Percentiles rank a stretch among this genome's conserved stretches.
Evolutionary conservation across 2,888 invertebrate species (phyloP).

Genomic region (Sycophila texana): DNA sequence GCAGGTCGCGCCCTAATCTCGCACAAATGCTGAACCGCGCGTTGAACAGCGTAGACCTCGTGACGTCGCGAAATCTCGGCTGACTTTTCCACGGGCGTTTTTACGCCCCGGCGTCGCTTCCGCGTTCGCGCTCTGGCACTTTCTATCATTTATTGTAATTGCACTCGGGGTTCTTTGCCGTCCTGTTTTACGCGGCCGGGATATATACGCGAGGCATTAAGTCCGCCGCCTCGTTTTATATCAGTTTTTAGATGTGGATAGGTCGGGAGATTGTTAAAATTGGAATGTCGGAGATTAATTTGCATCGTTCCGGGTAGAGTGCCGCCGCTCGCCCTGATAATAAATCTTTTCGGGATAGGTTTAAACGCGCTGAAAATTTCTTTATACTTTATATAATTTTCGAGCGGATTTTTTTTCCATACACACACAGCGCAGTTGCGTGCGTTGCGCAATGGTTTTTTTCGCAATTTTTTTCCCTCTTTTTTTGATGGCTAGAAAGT

Average conservation of each 20-base stretch:
- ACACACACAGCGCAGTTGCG: no score
- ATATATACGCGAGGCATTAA: conserved; percentile 19
- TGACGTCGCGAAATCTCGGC: conserved; percentile 23
- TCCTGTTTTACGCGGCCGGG: conserved; percentile 19
- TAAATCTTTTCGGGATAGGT: neutral
- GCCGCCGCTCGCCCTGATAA: no score
- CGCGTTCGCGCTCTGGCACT: conserved; percentile 33
- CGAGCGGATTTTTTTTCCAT: no score
- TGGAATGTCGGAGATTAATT: conserved; percentile 34
- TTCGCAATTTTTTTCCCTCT: no score
- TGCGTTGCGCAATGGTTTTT: no score
- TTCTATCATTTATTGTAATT: conserved; percentile 55
- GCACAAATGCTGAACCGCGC: conserved; percentile 29
- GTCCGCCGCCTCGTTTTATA: conserved; percentile 27
- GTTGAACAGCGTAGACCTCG: conserved; percentile 14
- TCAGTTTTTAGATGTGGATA: conserved; percentile 45
- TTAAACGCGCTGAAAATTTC: neutral
- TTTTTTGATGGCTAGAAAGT: no score
- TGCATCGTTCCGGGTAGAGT: neutral
- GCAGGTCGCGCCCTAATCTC: conserved; percentile 21
- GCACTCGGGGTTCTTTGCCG: conserved; percentile 15
- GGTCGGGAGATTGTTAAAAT: conserved; percentile 28
- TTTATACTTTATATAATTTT: no score
- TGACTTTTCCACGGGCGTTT: conserved; percentile 21
- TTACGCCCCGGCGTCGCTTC: conserved; percentile 32